These are phyloP conservation scores for Avahi laniger DNA, from an alignment of 2,797 vertebrate species.

Conservation along the genomic window DNA sequence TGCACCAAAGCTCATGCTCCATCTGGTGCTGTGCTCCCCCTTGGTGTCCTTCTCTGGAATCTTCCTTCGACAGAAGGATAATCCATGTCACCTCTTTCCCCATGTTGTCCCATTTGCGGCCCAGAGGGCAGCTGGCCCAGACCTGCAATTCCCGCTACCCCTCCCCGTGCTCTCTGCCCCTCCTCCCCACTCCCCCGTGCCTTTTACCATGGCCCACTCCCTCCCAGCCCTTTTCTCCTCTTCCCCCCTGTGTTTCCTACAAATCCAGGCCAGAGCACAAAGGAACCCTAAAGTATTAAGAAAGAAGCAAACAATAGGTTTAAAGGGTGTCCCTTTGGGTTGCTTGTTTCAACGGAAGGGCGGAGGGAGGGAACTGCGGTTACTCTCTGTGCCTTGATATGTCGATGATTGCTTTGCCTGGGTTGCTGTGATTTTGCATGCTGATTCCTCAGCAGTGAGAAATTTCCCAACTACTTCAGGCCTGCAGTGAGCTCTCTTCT, in stretches of 20 bases:
- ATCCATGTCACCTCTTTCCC: background rate
- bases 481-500: background rate
- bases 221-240: background rate
- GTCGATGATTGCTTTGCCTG: background rate
- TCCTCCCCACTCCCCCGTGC: accelerated
- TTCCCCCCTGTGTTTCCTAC: background rate
- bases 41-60: background rate
- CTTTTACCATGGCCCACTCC: background rate
- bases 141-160: background rate
- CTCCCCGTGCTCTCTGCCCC: background rate
- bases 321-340: background rate
- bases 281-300: background rate
- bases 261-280: background rate
- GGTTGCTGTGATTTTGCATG: background rate
- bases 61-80: background rate
- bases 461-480: background rate
- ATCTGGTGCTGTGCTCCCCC: background rate
- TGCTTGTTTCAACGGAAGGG: background rate
- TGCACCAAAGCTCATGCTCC: background rate
- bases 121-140: background rate
- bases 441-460: background rate
- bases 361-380: background rate
- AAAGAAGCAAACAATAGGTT: background rate
- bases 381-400: background rate
- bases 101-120: background rate